A percentile compares a stretch with the other conserved stretches of the same genome.
Conservation (phyloP, 2,888 invertebrate genomes). For the Caenorhabditis zanzibari region DNA sequence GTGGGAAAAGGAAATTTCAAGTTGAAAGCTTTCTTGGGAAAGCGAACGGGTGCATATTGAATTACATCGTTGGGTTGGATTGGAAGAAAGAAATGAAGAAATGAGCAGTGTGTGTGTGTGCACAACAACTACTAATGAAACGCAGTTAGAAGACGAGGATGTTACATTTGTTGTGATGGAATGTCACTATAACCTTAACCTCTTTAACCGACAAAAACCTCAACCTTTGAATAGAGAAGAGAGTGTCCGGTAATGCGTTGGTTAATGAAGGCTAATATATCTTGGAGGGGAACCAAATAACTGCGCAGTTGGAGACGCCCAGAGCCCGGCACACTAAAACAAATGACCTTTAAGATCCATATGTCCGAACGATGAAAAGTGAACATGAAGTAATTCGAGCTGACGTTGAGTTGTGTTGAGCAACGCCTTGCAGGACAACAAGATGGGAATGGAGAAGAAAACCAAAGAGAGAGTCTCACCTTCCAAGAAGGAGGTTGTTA, state of each 20-base stretch:
- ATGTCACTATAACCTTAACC: slow-evolving; percentile 38
- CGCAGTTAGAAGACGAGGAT: slow-evolving; percentile 3
- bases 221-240: slow-evolving; percentile 10
- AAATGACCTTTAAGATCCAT: slow-evolving; percentile 55
- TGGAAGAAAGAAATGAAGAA: not conserved
- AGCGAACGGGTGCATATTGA: slow-evolving; percentile 59
- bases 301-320: not conserved
- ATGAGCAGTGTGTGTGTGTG: slow-evolving; percentile 39
- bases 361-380: slow-evolving; percentile 27
- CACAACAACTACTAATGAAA: slow-evolving; percentile 58
- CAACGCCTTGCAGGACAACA: slow-evolving; percentile 20
- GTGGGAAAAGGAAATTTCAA: slow-evolving; percentile 51
- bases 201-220: slow-evolving; percentile 12
- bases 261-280: slow-evolving; percentile 63
- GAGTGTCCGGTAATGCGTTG: slow-evolving; percentile 14
- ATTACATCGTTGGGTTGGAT: slow-evolving; percentile 38
- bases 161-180: not conserved
- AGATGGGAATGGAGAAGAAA: not conserved
- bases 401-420: slow-evolving; percentile 47
- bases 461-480: slow-evolving; percentile 17
- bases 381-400: slow-evolving; percentile 56
- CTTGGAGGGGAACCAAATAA: slow-evolving; percentile 16
- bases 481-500: slow-evolving; percentile 49
- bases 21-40: slow-evolving; percentile 54
- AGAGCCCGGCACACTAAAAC: slow-evolving; percentile 42